Evolutionary conservation across 2,888 invertebrate genomes (phyloP), one percentile per base, ranked within the genome.

Genomic region (Asteroscopus sphinx): DNA sequence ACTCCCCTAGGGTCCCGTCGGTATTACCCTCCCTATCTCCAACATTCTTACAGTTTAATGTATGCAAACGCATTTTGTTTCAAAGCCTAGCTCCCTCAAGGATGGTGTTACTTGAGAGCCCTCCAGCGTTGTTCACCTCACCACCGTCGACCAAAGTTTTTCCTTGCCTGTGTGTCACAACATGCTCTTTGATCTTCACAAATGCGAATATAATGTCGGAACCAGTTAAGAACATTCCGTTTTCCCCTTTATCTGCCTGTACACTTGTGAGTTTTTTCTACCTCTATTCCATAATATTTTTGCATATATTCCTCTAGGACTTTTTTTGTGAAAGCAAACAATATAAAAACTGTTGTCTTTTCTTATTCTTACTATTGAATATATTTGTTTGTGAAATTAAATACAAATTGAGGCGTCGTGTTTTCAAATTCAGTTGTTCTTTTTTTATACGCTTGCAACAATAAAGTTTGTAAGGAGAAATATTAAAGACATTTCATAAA

Each of bases 51-150:
- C 87, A 92, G 89, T 93, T 94, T 93, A 93, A 94, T 93, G 90
- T 94, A 94, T 94, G 94, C 93, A 94, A 94, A 94, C 93, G 93
- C 93, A 94, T 93, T 94, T 94, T 94, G 93, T 94, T 93, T 92
- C 93, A 92, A 93, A 94, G 93, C 91, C 88, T 89, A 81, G 88
- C 87, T 90, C 93, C 92, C 93, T 89, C 85, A 87, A 88, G 90
- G 80, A 89, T 85, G 90, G 89, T 87, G 89, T 91, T 91, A 87
- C 86, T 87, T 70, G 81, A 88, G 87, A 83, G 83, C 92, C 93
- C 92, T 89, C 87, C 51, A 85, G 92, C 90, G 76, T 69, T 80
- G 85, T 80, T 86, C 87, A 86, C 88, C 85, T 90, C 79, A 76
- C 82, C 79, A 76, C 81, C 72, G 73, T 74, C 83, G 60, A 73